These are phyloP conservation scores for Nothobranchius furzeri DNA, from an alignment of 2,113 vertebrate genomes.

Conservation along the genomic window DNA sequence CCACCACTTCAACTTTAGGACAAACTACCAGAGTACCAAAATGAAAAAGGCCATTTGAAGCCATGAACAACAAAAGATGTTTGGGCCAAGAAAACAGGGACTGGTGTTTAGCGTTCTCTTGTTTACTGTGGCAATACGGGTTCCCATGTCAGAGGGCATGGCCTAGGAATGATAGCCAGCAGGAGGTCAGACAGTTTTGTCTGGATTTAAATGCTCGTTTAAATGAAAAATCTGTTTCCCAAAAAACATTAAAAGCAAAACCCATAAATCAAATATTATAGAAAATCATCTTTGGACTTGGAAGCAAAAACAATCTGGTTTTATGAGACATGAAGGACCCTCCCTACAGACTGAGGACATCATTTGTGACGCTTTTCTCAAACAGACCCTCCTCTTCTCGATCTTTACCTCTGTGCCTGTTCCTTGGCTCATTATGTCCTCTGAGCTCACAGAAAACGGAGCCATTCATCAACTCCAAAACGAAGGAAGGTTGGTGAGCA, in stretches of 20 bases:
- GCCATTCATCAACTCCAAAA: slow-evolving; percentile 55
- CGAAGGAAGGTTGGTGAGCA: slow-evolving; percentile 46
- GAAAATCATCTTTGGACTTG: neutral
- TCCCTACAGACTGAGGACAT: slow-evolving; percentile 5
- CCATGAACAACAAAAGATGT: no score
- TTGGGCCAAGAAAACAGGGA: no score
- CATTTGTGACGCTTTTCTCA: neutral
- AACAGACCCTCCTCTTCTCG: slow-evolving; percentile 1
- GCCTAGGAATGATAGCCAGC: no score
- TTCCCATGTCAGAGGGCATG: no score
- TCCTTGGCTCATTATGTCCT: slow-evolving; percentile 48
- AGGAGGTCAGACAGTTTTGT: neutral
- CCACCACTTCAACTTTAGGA: no score
- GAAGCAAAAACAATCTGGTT: slow-evolving; percentile 12
- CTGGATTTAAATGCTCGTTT: neutral
- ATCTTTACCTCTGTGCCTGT: slow-evolving; percentile 12
- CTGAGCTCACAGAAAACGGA: slow-evolving; percentile 29
- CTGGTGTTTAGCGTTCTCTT: no score
- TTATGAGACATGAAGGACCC: neutral
- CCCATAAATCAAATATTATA: no score
- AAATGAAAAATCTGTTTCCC: neutral
- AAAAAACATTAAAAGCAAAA: neutral
- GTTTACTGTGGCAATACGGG: no score
- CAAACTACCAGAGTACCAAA: no score
- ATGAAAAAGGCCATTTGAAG: no score